Conservation (phyloP, 2,888 invertebrate species). For the Aleiodes alternator region DNA sequence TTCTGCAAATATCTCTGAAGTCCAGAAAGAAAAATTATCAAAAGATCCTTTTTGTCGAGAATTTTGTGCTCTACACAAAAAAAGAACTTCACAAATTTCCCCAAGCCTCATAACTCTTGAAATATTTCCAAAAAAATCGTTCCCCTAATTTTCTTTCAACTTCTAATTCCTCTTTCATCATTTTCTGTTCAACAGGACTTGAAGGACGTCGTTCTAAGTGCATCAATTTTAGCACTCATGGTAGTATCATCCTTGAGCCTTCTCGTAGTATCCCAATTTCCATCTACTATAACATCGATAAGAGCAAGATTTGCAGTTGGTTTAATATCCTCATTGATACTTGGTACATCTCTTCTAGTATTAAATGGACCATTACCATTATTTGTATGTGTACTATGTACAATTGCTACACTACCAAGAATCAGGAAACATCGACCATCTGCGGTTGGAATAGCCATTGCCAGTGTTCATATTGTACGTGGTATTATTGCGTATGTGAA, state of each 20-base stretch:
- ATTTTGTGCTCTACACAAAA: no score
- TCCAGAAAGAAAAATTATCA: no score
- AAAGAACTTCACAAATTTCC: no score
- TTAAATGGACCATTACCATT: conserved; percentile 83
- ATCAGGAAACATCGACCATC: conserved; percentile 63
- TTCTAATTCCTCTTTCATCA: background rate
- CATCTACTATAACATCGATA: conserved; percentile 63
- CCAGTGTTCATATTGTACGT: conserved; percentile 59
- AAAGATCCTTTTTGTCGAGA: no score
- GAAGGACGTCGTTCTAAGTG: conserved; percentile 74
- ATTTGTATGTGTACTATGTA: conserved; percentile 82
- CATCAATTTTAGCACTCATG: conserved; percentile 78
- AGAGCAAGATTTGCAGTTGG: conserved; percentile 73
- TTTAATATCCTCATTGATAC: conserved; percentile 78
- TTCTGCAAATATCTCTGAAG: no score
- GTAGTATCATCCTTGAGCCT: conserved; percentile 81
- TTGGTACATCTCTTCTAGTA: conserved; percentile 80
- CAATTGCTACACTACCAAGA: conserved; percentile 81
- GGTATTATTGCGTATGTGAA: conserved; percentile 53
- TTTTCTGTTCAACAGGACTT: conserved; percentile 75
- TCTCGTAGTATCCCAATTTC: conserved; percentile 76
- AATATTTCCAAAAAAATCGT: no score
- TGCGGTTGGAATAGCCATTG: conserved; percentile 62
- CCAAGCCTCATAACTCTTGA: no score
- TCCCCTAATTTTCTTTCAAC: no score